Evolutionary conservation across 2,113 vertebrate species (phyloP).

Genomic region (Irena cyanogastra): DNA sequence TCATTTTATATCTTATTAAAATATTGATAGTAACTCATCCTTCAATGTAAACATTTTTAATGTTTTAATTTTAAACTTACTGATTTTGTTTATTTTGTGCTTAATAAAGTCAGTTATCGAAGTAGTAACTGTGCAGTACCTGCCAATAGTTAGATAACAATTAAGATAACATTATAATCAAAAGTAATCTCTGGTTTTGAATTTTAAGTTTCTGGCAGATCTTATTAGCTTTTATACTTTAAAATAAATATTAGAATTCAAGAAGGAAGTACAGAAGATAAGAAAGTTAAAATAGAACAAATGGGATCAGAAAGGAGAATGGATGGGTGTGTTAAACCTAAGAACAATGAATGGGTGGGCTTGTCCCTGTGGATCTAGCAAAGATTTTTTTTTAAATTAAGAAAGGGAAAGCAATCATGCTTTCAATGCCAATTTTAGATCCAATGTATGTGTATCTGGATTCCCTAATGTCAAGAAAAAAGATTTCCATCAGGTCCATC

Average conservation of each 20-base stretch:
- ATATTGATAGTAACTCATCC: neutral
- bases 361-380: neutral
- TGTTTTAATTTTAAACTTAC: neutral
- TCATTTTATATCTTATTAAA: neutral
- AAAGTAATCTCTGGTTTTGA: neutral
- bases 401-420: neutral
- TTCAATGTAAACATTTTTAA: neutral
- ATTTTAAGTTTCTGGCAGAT: neutral
- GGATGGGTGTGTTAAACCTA: neutral
- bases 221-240: neutral
- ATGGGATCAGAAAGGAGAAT: neutral
- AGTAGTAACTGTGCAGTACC: neutral
- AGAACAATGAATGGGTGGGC: neutral
- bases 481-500: neutral
- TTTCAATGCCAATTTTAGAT: neutral
- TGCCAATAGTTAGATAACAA: neutral
- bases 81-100: neutral
- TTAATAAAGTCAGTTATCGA: neutral
- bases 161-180: constrained; percentile 2
- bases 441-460: neutral
- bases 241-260: constrained; percentile 17
- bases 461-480: neutral
- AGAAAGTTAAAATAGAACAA: constrained; percentile 23
- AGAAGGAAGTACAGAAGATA: constrained; percentile 29
- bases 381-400: neutral